Percentiles rank a stretch among this genome's conserved stretches.
Evolutionary conservation across 1,140 invertebrate species (phyloP).

Genomic region (Lucilia sericata): DNA sequence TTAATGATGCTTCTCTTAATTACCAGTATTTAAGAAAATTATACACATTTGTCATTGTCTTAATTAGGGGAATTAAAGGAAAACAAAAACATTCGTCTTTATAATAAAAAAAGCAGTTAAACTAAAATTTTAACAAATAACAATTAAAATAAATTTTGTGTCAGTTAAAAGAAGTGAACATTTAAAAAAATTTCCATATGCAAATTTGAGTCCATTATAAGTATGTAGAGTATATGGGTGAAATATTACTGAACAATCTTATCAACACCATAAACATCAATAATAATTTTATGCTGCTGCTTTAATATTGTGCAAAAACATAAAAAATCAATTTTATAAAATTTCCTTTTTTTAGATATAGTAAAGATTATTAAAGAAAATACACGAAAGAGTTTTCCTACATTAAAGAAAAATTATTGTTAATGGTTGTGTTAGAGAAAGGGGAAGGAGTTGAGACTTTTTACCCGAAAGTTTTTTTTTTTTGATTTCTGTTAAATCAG

Average conservation of each 20-base stretch:
- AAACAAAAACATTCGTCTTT: not conserved
- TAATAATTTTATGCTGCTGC: not conserved
- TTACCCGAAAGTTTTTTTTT: too few species aligned
- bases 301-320: not conserved
- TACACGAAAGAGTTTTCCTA: too few species aligned
- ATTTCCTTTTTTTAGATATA: too few species aligned
- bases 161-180: not conserved
- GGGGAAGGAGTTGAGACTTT: too few species aligned
- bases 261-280: conserved; percentile 13
- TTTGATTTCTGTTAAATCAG: too few species aligned
- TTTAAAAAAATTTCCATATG: not conserved
- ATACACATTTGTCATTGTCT: not conserved
- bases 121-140: not conserved
- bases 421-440: too few species aligned
- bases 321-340: not conserved
- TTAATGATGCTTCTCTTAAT: not conserved
- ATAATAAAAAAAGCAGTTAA: not conserved
- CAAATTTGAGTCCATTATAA: not conserved
- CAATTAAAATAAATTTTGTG: not conserved
- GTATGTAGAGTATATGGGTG: not conserved
- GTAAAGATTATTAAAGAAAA: too few species aligned
- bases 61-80: too few species aligned
- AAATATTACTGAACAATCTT: not conserved
- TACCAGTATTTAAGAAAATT: not conserved
- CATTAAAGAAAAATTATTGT: too few species aligned